phyloP scores from a whole-genome alignment of 2,113 vertebrate genomes.

The Caracal caracal region DNA sequence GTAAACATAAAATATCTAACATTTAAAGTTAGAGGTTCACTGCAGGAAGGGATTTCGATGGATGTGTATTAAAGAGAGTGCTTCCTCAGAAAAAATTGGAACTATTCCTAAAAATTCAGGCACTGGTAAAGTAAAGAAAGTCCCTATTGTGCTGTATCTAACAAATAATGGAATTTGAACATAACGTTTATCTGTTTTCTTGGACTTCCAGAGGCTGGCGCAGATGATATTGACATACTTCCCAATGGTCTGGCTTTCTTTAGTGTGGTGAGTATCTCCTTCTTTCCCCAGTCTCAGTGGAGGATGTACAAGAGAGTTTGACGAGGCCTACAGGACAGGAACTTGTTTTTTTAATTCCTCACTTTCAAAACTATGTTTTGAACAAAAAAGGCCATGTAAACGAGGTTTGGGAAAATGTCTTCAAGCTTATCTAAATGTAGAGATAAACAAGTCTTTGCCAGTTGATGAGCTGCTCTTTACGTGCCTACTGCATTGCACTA shows the following conservation, averaged over 20 bases:
- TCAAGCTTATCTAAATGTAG: background rate
- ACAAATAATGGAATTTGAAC: conserved; percentile 20
- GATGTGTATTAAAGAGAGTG: conserved; percentile 60
- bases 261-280: conserved; percentile 86
- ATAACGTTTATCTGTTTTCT: conserved; percentile 33
- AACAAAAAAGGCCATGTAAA: background rate
- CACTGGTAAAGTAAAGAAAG: conserved; percentile 50
- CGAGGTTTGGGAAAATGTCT: background rate
- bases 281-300: background rate
- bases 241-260: conserved; percentile 89
- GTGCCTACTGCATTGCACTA: background rate
- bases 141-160: background rate
- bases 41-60: conserved; percentile 51
- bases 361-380: background rate
- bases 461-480: background rate
- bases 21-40: conserved; percentile 73
- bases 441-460: background rate
- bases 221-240: conserved; percentile 89
- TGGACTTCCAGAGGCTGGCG: conserved; percentile 84
- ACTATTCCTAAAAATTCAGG: conserved; percentile 46
- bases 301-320: background rate
- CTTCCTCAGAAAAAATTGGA: background rate
- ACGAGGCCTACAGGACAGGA: background rate
- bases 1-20: conserved; percentile 69
- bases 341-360: background rate